A percentile compares a stretch with the other conserved stretches of the same genome.
These are phyloP conservation scores for Oceanodroma tethys DNA, from an alignment of 2,113 vertebrate genomes.

Conservation along the genomic window DNA sequence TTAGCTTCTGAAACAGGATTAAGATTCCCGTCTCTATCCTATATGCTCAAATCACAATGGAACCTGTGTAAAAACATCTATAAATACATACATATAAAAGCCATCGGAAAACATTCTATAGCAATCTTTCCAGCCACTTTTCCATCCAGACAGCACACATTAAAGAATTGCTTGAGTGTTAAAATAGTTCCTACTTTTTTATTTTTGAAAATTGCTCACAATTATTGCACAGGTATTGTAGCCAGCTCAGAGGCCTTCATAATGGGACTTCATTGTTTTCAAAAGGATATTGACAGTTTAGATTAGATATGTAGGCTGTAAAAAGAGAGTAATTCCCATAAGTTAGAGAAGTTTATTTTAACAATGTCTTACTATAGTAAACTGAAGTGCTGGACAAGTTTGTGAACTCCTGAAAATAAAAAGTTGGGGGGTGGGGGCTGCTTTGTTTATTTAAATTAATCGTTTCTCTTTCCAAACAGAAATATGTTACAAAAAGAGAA, in stretches of 20 bases:
- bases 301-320: neutral
- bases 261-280: neutral
- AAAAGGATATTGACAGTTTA: neutral
- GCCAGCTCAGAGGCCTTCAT: neutral
- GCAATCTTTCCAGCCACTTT: neutral
- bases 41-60: neutral
- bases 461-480: neutral
- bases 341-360: neutral
- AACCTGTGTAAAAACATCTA: neutral
- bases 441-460: neutral
- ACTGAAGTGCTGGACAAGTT: neutral
- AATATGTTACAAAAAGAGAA: neutral
- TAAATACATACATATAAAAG: neutral
- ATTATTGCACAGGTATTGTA: neutral
- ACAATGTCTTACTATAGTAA: neutral
- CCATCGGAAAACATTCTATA: neutral
- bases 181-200: neutral
- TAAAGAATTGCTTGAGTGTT: neutral
- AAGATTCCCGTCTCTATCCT: neutral
- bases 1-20: neutral
- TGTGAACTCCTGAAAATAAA: neutral
- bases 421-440: neutral
- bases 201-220: neutral
- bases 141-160: neutral
- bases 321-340: neutral